Conservation (phyloP, 2,797 vertebrate species). For the Decapterus maruadsi region DNA sequence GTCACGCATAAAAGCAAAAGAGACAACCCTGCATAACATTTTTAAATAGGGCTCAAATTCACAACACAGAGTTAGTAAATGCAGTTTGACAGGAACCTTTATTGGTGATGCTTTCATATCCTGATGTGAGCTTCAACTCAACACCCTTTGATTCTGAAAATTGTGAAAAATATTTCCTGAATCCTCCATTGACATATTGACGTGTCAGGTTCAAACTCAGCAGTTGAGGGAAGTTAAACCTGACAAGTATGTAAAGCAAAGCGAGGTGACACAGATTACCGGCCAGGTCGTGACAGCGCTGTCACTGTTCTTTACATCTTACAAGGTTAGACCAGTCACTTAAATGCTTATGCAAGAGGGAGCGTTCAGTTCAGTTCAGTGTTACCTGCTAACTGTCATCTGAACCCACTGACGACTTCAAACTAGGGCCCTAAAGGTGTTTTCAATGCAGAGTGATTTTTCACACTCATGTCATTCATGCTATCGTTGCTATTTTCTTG, state of each 20-base stretch:
- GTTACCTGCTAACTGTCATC: not conserved
- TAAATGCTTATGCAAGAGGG: constrained; percentile 32
- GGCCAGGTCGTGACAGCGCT: constrained; percentile 54
- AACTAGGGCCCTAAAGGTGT: not conserved
- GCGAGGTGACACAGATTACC: constrained; percentile 53
- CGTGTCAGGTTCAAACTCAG: constrained; percentile 28
- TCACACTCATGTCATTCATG: not conserved
- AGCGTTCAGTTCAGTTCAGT: constrained; percentile 23
- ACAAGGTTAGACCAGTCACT: constrained; percentile 51
- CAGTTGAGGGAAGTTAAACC: constrained; percentile 31
- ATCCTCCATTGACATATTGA: constrained; percentile 23
- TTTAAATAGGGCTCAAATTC: constrained; percentile 8
- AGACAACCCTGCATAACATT: not conserved
- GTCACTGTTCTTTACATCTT: constrained; percentile 44
- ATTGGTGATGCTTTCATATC: not conserved
- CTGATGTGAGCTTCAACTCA: not conserved
- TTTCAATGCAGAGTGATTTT: not conserved
- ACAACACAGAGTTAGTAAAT: constrained; percentile 1
- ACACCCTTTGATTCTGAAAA: constrained; percentile 4
- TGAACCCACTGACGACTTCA: constrained; percentile 5
- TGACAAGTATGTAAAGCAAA: constrained; percentile 56
- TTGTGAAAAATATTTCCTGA: constrained; percentile 11
- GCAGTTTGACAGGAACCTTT: constrained; percentile 3
- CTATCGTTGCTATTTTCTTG: not conserved
- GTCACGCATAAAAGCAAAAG: constrained; percentile 14